A percentile compares a stretch with the other conserved stretches of the same genome.
These are phyloP conservation scores for Phrynocephalus vlangalii DNA, from an alignment of 2,797 vertebrate species.

Conservation along the genomic window DNA sequence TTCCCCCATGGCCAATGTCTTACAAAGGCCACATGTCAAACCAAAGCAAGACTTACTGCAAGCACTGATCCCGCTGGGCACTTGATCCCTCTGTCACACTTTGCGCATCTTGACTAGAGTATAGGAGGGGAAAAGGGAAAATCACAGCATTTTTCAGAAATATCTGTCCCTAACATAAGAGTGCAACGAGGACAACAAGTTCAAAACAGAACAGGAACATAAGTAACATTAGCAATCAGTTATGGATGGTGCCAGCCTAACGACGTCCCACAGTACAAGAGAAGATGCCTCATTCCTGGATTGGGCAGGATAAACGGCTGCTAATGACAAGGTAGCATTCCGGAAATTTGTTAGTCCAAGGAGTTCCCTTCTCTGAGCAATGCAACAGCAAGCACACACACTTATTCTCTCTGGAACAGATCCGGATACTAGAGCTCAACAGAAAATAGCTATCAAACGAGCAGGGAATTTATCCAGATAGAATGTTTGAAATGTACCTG, in stretches of 20 bases:
- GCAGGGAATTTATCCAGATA: too few species aligned
- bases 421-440: too few species aligned
- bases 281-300: too few species aligned
- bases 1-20: not conserved
- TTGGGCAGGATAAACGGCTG: too few species aligned
- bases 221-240: not conserved
- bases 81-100: constrained; percentile 70
- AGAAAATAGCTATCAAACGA: too few species aligned
- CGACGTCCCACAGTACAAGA: too few species aligned
- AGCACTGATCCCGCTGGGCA: constrained; percentile 72
- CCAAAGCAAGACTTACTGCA: constrained; percentile 65
- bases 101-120: constrained; percentile 68
- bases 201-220: not conserved
- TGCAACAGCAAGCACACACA: too few species aligned
- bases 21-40: not conserved
- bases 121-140: constrained; percentile 48
- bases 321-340: too few species aligned
- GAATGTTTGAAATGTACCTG: too few species aligned
- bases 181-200: constrained; percentile 1
- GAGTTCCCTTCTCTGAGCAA: too few species aligned
- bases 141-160: constrained; percentile 14
- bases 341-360: too few species aligned
- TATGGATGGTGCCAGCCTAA: not conserved
- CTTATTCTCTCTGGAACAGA: too few species aligned
- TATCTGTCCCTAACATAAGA: not conserved